Conservation (phyloP, 2,113 vertebrate species). For the Poecile atricapillus region DNA sequence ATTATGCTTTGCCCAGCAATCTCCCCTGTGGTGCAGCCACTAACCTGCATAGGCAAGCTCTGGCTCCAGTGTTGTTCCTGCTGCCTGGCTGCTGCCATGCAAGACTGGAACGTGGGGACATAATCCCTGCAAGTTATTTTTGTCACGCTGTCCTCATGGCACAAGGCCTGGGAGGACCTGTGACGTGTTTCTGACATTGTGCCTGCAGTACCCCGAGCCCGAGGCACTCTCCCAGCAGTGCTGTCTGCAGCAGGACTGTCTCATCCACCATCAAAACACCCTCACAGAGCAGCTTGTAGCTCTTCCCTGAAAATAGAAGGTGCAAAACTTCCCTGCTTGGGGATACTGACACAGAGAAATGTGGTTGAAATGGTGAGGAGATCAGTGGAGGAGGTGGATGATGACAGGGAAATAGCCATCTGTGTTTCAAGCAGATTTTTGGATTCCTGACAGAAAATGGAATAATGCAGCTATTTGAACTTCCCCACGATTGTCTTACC, state of each 20-base stretch:
- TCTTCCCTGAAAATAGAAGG: neutral
- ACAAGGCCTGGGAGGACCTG: neutral
- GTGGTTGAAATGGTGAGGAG: neutral
- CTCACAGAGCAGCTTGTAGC: neutral
- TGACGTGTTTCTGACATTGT: neutral
- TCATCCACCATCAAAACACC: neutral
- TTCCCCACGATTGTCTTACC: neutral
- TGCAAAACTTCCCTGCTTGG: neutral
- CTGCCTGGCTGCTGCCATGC: neutral
- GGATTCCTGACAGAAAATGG: slow-evolving; percentile 1
- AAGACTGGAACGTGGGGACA: neutral
- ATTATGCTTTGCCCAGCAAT: neutral
- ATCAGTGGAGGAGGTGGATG: neutral
- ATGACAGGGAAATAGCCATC: slow-evolving; percentile 7
- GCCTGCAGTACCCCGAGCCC: neutral
- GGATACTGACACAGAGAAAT: neutral
- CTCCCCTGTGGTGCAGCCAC: neutral
- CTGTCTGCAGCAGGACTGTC: neutral
- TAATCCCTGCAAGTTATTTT: neutral
- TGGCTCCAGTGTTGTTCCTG: neutral
- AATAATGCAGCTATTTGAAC: neutral
- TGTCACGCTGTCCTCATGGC: neutral
- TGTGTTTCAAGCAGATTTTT: slow-evolving; percentile 16
- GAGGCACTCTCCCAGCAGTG: neutral
- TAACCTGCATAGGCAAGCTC: neutral